phyloP scores from a whole-genome alignment of 2,797 vertebrate genomes.

The Gymnothorax reevesii region DNA sequence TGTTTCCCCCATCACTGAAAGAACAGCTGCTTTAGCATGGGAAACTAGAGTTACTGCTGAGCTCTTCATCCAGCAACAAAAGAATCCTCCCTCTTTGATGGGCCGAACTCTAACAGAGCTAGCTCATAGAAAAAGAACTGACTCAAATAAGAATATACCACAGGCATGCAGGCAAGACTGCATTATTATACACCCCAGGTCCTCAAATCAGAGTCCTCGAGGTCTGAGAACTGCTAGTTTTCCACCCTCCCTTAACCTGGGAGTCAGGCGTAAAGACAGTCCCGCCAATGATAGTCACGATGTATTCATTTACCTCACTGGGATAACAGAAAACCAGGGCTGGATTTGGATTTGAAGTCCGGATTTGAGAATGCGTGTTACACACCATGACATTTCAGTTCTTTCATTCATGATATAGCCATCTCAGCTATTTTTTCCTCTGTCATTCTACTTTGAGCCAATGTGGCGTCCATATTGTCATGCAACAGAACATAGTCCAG shows the following conservation, averaged over 20 bases:
- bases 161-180: background rate
- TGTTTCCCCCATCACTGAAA: background rate
- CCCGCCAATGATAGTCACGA: too few relatives aligned
- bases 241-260: too few relatives aligned
- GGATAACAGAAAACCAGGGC: too few relatives aligned
- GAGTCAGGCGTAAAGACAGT: too few relatives aligned
- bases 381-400: background rate
- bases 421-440: background rate
- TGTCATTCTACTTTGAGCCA: background rate
- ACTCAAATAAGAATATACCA: background rate
- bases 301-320: too few relatives aligned
- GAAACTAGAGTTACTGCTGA: background rate
- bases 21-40: background rate
- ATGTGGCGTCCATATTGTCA: background rate
- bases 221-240: too few relatives aligned
- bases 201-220: too few relatives aligned
- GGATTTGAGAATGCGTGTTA: too few relatives aligned
- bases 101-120: background rate
- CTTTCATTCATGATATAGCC: constrained; percentile 1
- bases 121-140: background rate
- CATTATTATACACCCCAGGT: background rate
- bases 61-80: background rate
- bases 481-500: background rate
- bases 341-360: too few relatives aligned
- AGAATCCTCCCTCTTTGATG: background rate